These are phyloP conservation scores for Tuta absoluta DNA, from an alignment of 2,888 invertebrate species.

Conservation along the genomic window DNA sequence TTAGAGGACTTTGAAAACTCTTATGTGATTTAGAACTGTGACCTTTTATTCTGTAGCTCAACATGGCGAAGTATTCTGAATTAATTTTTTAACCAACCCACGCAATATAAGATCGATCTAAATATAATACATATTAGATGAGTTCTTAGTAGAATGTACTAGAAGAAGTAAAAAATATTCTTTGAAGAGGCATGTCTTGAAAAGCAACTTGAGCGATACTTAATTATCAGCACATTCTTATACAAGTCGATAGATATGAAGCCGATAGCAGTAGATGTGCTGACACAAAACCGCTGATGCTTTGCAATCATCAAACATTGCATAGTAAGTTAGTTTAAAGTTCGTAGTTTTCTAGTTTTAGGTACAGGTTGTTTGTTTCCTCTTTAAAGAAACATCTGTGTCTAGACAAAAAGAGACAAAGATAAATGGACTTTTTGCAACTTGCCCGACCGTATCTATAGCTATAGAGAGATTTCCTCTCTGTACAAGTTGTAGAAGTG, in stretches of 20 bases:
- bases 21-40: too few relatives aligned
- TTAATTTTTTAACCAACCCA: too few relatives aligned
- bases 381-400: not conserved
- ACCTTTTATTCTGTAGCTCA: too few relatives aligned
- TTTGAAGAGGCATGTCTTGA: not conserved
- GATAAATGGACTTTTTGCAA: slow-evolving; percentile 4
- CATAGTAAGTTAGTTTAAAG: not conserved
- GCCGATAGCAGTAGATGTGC: not conserved
- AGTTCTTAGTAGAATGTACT: not conserved
- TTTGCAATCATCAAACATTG: not conserved
- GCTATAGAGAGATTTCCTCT: not conserved
- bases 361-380: not conserved
- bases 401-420: not conserved
- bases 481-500: not conserved
- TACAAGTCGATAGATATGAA: not conserved
- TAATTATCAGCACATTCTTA: not conserved
- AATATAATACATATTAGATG: not conserved
- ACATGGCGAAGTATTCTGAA: too few relatives aligned
- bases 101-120: too few relatives aligned
- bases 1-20: too few relatives aligned
- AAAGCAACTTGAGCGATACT: not conserved
- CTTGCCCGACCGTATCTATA: not conserved
- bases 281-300: slow-evolving; percentile 1
- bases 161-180: not conserved
- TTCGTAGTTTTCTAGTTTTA: not conserved